Evolutionary conservation across 2,888 invertebrate species (phyloP).

Genomic region (Drosophila ochracea): DNA sequence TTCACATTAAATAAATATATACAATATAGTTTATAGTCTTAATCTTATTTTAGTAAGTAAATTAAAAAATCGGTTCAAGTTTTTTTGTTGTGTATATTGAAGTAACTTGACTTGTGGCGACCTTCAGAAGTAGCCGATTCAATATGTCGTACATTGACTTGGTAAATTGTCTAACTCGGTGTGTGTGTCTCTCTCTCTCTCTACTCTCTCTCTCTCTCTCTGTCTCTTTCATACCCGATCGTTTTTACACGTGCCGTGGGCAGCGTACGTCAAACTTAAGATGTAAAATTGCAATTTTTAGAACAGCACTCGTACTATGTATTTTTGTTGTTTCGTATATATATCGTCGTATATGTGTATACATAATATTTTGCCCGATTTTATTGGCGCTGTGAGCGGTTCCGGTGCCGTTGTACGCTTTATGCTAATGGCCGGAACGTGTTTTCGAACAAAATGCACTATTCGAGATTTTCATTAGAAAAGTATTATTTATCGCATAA

Average conservation of each 20-base stretch:
- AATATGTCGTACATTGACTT: conserved; percentile 52
- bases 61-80: not conserved
- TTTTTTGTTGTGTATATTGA: not conserved
- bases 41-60: not conserved
- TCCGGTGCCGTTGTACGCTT: conserved; percentile 57
- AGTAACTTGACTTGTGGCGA: conserved; percentile 33
- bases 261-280: conserved; percentile 23
- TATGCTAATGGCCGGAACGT: conserved; percentile 47
- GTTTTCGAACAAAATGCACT: conserved; percentile 19
- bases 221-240: not conserved
- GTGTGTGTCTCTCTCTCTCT: not conserved
- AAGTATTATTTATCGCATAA: not conserved
- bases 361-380: conserved; percentile 17
- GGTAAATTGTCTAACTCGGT: conserved; percentile 2
- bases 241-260: conserved; percentile 39
- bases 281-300: conserved; percentile 32
- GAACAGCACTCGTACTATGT: conserved; percentile 15
- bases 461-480: conserved; percentile 12
- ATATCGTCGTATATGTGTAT: not conserved
- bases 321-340: not conserved
- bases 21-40: not conserved
- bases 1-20: too few species aligned
- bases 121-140: conserved; percentile 40
- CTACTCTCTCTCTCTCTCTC: not conserved
- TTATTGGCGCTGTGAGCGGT: conserved; percentile 22